Percentiles rank a stretch among this genome's conserved stretches.
phyloP scores from a whole-genome alignment of 30 jellyfish, hydroid and myxozoan genomes.

The Aurelia coerulea region DNA sequence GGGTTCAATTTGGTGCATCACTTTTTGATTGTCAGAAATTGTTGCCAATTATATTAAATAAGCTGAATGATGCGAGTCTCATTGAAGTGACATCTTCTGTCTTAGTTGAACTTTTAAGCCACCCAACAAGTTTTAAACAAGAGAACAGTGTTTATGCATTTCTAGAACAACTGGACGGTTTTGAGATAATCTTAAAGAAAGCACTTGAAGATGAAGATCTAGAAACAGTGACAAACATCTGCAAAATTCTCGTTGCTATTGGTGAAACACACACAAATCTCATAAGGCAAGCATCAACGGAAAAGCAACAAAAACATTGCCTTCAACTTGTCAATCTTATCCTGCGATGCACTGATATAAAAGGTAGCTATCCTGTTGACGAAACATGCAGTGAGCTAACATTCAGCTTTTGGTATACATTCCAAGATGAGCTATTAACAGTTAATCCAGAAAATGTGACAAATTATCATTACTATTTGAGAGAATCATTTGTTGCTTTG shows the following conservation, averaged over 20 bases:
- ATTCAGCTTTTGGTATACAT: conserved; percentile 84
- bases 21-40: conserved; percentile 49
- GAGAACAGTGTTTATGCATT: conserved; percentile 65
- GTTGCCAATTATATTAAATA: conserved; percentile 51
- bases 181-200: conserved; percentile 40
- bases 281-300: conserved; percentile 59
- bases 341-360: conserved; percentile 63
- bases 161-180: conserved; percentile 53
- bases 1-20: conserved; percentile 91
- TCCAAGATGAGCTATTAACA: conserved; percentile 81
- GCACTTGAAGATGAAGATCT: conserved; percentile 50
- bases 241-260: conserved; percentile 56
- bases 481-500: conserved; percentile 72
- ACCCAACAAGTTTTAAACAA: conserved; percentile 77
- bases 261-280: conserved; percentile 85
- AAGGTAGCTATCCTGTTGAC: conserved; percentile 81
- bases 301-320: conserved; percentile 57
- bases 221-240: conserved; percentile 49
- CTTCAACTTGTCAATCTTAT: conserved; percentile 58
- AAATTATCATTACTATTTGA: conserved; percentile 49
- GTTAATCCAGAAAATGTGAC: conserved; percentile 45
- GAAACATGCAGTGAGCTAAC: conserved; percentile 89
- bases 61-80: conserved; percentile 28
- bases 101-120: conserved; percentile 68
- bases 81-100: conserved; percentile 46